Evolutionary conservation across 2,797 vertebrate species (phyloP).

Genomic region (Rachycentron canadum): DNA sequence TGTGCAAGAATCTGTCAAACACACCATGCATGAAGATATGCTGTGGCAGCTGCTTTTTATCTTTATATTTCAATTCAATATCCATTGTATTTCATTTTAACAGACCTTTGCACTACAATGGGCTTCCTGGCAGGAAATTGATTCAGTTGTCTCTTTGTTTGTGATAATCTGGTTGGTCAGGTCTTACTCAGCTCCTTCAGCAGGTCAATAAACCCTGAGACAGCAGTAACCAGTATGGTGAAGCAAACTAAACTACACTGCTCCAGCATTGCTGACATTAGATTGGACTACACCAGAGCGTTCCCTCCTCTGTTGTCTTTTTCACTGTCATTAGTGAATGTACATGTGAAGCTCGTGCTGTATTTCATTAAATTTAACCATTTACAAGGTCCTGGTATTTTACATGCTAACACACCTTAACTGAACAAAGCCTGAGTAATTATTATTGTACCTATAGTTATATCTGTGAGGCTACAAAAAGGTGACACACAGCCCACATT

Average conservation of each 20-base stretch:
- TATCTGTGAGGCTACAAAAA: neutral
- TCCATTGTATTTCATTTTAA: neutral
- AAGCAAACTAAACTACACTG: conserved; percentile 11
- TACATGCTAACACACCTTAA: neutral
- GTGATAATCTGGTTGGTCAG: conserved; percentile 29
- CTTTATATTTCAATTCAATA: neutral
- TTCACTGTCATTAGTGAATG: neutral
- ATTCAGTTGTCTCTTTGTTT: conserved; percentile 22
- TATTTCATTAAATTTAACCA: neutral
- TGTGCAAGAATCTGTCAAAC: neutral
- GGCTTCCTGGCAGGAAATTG: neutral
- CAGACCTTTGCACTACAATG: conserved; percentile 22
- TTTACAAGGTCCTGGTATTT: neutral
- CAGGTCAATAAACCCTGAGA: conserved; percentile 68
- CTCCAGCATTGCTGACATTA: neutral
- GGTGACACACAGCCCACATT: neutral
- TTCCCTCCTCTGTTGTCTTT: neutral
- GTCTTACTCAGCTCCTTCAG: conserved; percentile 39
- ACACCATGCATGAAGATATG: too few relatives aligned
- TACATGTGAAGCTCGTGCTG: neutral
- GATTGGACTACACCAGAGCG: neutral
- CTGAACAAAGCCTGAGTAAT: neutral
- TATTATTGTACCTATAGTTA: neutral
- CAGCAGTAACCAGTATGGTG: conserved; percentile 45
- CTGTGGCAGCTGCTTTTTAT: neutral